Percentiles rank a stretch among this genome's conserved stretches.
Evolutionary conservation across 2,888 invertebrate genomes (phyloP).

Genomic region (Argynnis bischoffii): DNA sequence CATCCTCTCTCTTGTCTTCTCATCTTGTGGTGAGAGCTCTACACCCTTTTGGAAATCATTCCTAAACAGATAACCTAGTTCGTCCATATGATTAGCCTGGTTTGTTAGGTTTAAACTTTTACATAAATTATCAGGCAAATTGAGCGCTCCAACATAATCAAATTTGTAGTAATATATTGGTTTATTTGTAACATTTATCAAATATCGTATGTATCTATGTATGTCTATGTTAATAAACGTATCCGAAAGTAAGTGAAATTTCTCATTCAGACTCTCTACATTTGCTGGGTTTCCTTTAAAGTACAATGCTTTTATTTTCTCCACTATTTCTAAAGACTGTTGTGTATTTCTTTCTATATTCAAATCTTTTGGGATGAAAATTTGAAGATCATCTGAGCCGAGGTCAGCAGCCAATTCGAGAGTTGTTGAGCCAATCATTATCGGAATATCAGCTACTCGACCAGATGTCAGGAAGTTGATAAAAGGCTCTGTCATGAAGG

Average conservation of each 20-base stretch:
- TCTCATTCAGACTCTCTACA: constrained; percentile 56
- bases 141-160: constrained; percentile 68
- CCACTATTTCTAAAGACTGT: constrained; percentile 56
- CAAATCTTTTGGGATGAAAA: constrained; percentile 60
- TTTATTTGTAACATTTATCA: constrained; percentile 61
- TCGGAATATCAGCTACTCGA: constrained; percentile 61
- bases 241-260: constrained; percentile 64
- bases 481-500: constrained; percentile 62
- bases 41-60: constrained; percentile 59
- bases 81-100: constrained; percentile 64
- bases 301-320: constrained; percentile 60
- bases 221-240: constrained; percentile 56
- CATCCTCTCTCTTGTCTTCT: constrained; percentile 70
- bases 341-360: constrained; percentile 59
- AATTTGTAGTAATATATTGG: constrained; percentile 72
- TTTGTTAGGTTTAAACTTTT: constrained; percentile 49
- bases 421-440: constrained; percentile 66
- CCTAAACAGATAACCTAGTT: constrained; percentile 69
- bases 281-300: constrained; percentile 56
- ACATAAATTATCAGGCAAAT: constrained; percentile 51
- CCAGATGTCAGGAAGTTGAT: constrained; percentile 66
- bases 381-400: constrained; percentile 58
- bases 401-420: constrained; percentile 56
- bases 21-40: constrained; percentile 61
- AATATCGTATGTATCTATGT: constrained; percentile 64